A percentile compares a stretch with the other conserved stretches of the same genome.
Evolutionary conservation across 1,140 invertebrate species (phyloP).

Genomic region (Aphaenogaster floridana): DNA sequence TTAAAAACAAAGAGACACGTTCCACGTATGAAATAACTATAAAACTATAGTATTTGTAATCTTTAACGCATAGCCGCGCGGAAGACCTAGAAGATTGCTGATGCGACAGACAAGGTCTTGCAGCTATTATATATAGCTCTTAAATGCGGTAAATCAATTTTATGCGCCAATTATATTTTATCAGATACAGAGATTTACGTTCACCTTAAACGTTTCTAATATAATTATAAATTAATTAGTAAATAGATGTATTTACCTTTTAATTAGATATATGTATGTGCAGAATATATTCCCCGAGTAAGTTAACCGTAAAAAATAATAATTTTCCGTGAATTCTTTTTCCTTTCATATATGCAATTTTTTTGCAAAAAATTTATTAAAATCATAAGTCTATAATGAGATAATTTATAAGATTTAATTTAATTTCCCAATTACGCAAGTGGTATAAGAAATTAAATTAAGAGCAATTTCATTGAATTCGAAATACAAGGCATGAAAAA

Average conservation of each 20-base stretch:
- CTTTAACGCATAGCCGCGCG: neutral
- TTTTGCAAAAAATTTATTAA: neutral
- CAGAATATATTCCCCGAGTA: neutral
- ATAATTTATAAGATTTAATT: neutral
- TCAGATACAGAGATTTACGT: neutral
- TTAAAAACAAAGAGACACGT: neutral
- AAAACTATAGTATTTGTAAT: neutral
- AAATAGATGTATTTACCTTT: too few species aligned
- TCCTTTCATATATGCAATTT: neutral
- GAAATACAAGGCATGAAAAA: neutral
- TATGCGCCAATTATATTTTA: neutral
- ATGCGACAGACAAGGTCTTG: neutral
- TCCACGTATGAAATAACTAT: neutral
- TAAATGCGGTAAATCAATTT: conserved; percentile 21
- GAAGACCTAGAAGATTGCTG: conserved; percentile 29
- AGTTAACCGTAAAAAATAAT: neutral
- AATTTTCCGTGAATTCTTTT: neutral
- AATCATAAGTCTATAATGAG: neutral
- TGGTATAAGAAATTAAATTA: neutral
- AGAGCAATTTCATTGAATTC: neutral
- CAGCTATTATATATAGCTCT: neutral
- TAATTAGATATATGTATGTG: neutral
- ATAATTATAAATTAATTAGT: neutral
- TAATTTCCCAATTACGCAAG: neutral
- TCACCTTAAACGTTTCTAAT: neutral